These are phyloP conservation scores for Heliothis peltigera DNA, from an alignment of 2,888 invertebrate genomes.

Conservation along the genomic window DNA sequence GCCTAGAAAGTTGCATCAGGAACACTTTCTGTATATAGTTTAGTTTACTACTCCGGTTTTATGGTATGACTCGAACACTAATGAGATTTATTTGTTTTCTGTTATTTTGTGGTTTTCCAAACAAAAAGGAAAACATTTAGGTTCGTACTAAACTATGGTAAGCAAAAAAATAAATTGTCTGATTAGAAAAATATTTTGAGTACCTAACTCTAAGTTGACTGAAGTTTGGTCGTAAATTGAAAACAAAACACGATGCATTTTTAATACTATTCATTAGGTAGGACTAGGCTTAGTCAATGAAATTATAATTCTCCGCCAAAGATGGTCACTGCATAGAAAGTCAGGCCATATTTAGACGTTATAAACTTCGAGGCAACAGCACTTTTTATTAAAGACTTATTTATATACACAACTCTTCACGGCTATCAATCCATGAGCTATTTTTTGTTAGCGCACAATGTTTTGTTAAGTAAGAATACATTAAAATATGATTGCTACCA, in stretches of 20 bases:
- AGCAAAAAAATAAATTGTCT: too few relatives aligned
- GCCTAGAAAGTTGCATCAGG: slow-evolving; percentile 30
- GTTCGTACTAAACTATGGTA: too few relatives aligned
- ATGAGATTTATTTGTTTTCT: neutral
- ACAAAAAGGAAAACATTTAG: neutral
- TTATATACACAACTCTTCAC: slow-evolving; percentile 12
- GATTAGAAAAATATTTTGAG: too few relatives aligned
- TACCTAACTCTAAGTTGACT: too few relatives aligned
- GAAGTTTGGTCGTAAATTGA: too few relatives aligned
- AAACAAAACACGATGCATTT: too few relatives aligned
- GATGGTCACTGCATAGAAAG: too few relatives aligned
- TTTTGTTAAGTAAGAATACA: slow-evolving; percentile 32
- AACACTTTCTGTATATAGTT: slow-evolving; percentile 19
- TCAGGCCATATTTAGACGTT: slow-evolving; percentile 15
- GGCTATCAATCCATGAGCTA: slow-evolving; percentile 37
- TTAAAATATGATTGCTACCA: slow-evolving; percentile 44
- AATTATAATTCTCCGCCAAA: neutral
- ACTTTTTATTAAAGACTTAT: slow-evolving; percentile 4
- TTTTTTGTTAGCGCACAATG: slow-evolving; percentile 25
- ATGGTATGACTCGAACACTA: neutral
- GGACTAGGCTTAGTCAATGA: neutral
- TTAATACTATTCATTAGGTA: neutral
- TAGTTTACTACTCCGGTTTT: slow-evolving; percentile 6
- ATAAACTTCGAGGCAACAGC: slow-evolving; percentile 19
- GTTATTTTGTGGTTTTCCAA: slow-evolving; percentile 11